Percentiles rank a stretch among this genome's conserved stretches.
phyloP scores from a whole-genome alignment of 2,797 vertebrate genomes.

The Paramormyrops hopkinsi region DNA sequence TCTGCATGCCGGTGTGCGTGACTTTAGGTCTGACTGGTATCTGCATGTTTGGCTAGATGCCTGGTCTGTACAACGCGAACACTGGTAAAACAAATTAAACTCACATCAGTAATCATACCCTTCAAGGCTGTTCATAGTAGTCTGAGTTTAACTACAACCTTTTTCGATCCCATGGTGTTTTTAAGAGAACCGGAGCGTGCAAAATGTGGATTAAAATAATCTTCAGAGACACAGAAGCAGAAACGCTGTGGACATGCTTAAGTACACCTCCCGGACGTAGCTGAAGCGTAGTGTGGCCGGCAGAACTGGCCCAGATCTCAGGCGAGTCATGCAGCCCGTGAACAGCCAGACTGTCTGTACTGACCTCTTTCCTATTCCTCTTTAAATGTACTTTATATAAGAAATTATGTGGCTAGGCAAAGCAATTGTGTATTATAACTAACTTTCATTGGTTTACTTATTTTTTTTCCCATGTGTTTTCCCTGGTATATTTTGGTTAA shows the following conservation, averaged over 20 bases:
- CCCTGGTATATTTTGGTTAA: not conserved
- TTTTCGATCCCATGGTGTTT: not conserved
- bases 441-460: not conserved
- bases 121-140: not conserved
- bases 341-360: not conserved
- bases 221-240: not conserved
- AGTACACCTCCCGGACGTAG: not conserved
- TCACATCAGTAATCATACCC: not conserved
- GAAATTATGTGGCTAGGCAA: not conserved
- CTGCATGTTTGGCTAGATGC: not conserved
- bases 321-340: not conserved
- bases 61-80: not conserved
- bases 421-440: not conserved
- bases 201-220: slow-evolving; percentile 1
- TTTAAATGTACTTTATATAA: not conserved
- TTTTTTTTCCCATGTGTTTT: not conserved
- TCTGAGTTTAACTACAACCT: not conserved
- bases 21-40: not conserved
- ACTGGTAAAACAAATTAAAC: not conserved
- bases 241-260: not conserved
- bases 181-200: not conserved
- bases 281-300: not conserved
- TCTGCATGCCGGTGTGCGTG: not conserved
- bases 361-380: not conserved
- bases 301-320: not conserved